phyloP scores from a whole-genome alignment of 2,888 invertebrate genomes.

The Anthophora plumipes region DNA sequence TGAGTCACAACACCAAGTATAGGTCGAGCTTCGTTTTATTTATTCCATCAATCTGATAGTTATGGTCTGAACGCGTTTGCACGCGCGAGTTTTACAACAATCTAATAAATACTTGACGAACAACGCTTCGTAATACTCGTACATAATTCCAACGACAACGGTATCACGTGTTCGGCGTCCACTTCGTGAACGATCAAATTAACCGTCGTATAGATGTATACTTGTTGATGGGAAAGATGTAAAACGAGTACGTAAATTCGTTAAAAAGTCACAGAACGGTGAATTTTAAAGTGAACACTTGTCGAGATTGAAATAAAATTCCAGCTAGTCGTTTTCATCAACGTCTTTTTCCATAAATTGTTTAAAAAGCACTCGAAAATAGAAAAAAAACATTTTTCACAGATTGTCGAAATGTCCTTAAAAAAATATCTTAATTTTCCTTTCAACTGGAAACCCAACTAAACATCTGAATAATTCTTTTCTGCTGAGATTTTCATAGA shows the following conservation, averaged over 20 bases:
- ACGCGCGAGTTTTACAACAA: conserved; percentile 25
- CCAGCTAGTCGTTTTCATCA: too few species aligned
- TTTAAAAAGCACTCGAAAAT: too few species aligned
- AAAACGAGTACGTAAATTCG: background rate
- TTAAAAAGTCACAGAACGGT: background rate
- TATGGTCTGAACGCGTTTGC: background rate
- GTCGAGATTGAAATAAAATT: too few species aligned
- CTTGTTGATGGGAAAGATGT: background rate
- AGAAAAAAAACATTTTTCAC: too few species aligned
- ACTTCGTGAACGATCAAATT: background rate
- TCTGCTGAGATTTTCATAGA: too few species aligned
- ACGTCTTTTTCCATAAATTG: too few species aligned
- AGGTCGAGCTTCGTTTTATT: conserved; percentile 44
- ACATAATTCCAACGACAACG: background rate
- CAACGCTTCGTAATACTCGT: conserved; percentile 5
- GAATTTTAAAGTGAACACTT: background rate
- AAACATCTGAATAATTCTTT: too few species aligned
- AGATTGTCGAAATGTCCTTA: too few species aligned
- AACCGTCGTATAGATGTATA: background rate
- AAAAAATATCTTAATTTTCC: too few species aligned
- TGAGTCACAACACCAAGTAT: conserved; percentile 27
- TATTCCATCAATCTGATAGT: conserved; percentile 23
- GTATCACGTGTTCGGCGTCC: background rate
- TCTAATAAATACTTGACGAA: conserved; percentile 6
- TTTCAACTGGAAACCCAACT: too few species aligned